A percentile compares a stretch with the other conserved stretches of the same genome.
Evolutionary conservation across 2,888 invertebrate genomes (phyloP).

Genomic region (Pyrrhia umbra): DNA sequence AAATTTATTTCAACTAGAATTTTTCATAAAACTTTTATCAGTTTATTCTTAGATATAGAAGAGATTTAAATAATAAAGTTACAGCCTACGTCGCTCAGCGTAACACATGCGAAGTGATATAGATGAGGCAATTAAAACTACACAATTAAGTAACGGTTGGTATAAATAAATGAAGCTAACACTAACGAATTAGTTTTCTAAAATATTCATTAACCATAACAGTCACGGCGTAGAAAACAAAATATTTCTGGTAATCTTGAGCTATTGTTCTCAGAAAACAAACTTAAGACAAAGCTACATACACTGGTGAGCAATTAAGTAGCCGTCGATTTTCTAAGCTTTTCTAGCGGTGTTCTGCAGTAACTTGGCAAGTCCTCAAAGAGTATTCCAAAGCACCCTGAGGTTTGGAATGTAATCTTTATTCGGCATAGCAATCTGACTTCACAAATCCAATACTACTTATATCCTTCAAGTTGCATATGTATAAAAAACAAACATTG

Average conservation of each 20-base stretch:
- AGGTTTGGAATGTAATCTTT: conserved; percentile 52
- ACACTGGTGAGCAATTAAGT: conserved; percentile 48
- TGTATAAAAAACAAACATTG: conserved; percentile 29
- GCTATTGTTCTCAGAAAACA: conserved; percentile 56
- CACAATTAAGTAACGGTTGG: conserved; percentile 77
- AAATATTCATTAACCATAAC: conserved; percentile 60
- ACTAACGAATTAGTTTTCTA: conserved; percentile 58
- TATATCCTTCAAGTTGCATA: conserved; percentile 24
- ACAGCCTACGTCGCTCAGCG: conserved; percentile 56
- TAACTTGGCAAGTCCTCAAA: conserved; percentile 45
- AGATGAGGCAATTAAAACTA: conserved; percentile 69
- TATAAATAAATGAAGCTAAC: conserved; percentile 62
- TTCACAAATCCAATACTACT: conserved; percentile 34
- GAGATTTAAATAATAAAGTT: conserved; percentile 59
- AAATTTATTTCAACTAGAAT: conserved; percentile 86
- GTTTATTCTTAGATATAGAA: conserved; percentile 73
- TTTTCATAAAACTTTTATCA: conserved; percentile 79
- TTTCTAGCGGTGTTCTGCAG: conserved; percentile 32
- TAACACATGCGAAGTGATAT: conserved; percentile 58
- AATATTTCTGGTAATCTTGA: conserved; percentile 62
- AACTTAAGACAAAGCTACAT: conserved; percentile 47
- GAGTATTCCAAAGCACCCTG: conserved; percentile 44
- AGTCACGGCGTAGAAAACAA: conserved; percentile 59
- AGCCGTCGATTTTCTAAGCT: conserved; percentile 54
- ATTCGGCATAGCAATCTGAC: conserved; percentile 42